phyloP scores from a whole-genome alignment of 2,113 vertebrate species.

The Synchiropus splendidus region DNA sequence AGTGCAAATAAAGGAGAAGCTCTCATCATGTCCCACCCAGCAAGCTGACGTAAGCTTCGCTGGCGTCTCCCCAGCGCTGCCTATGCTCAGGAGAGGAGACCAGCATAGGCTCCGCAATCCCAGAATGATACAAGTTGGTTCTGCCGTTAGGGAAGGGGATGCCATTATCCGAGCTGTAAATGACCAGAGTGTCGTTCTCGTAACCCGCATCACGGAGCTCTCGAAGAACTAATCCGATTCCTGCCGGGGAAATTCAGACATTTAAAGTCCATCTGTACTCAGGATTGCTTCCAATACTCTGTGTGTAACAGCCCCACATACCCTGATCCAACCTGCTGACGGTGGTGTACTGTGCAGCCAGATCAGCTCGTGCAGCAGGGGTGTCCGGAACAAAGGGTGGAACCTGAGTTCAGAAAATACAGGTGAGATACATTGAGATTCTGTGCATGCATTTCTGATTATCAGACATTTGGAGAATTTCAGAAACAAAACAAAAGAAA shows the following conservation, averaged over 20 bases:
- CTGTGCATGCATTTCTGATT: not conserved
- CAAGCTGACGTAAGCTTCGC: conserved; percentile 78
- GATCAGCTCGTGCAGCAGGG: conserved; percentile 72
- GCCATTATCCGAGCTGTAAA: conserved; percentile 93
- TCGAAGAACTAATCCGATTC: conserved; percentile 82
- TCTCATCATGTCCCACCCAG: conserved; percentile 73
- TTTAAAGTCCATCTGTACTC: no score
- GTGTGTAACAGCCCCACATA: conserved; percentile 15
- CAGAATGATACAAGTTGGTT: conserved; percentile 86
- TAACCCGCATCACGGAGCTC: conserved; percentile 73
- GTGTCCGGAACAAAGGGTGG: conserved; percentile 87
- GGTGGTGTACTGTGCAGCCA: conserved; percentile 91
- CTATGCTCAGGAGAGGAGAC: conserved; percentile 81
- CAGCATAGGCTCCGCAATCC: conserved; percentile 81
- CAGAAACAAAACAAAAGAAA: no score
- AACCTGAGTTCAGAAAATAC: conserved; percentile 69
- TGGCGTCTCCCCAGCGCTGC: conserved; percentile 78
- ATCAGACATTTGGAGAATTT: no score
- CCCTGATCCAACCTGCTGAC: conserved; percentile 92
- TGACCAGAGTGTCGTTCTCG: conserved; percentile 81
- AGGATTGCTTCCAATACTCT: no score
- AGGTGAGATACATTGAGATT: not conserved
- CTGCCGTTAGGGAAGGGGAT: conserved; percentile 90
- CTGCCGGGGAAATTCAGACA: conserved; percentile 37
- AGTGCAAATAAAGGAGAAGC: no score